Evolutionary conservation across 2,113 vertebrate species (phyloP), one percentile per base, ranked within the genome.

Genomic region (Colinus virginianus): DNA sequence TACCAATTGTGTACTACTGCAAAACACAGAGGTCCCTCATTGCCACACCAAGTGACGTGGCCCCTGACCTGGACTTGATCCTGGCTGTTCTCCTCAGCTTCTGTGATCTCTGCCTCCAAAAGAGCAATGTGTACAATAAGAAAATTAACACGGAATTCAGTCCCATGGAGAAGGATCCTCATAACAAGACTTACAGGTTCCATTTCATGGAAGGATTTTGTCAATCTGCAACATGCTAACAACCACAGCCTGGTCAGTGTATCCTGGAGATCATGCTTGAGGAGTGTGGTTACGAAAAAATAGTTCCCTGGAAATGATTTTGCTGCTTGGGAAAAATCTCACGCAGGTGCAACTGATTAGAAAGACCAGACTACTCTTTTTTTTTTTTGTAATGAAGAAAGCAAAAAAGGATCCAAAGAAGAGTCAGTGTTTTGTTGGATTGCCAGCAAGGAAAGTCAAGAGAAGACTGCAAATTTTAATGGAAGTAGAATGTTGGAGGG

Each of bases 281-380:
- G 20, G 58, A 86, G 23, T 61, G 76, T 88, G 84, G 84, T 89
- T 94, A 28, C 51, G 59, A 78, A 81, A 77, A 90, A 30, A 53
- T 89, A 19, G 86, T 94, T 96, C 64, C 64, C 43, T 87, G 72
- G 84, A 81, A 93, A 64, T 67, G 51, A 79, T 87, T 91, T 83
- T 94, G 78, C 36, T 96, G 56, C 53, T 77, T 64, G 64, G 78
- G 51, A 40, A 91, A 17, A 83, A 78, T 92, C 64, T 94, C 68
- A 91, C 55, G 43, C 90, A 94, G 71, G 91, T 96, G 75, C 87
- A 89, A 67, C 28, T 34, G 66, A 30, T 94, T 90, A 92, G n/a
- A 45, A 87, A 88, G 64, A 46, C 63, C 81, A 92, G 91, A 90
- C 55, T 0, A 0, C 78, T 83, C 40, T 40, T 40, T 40, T 40